Base-by-base conservation (phyloP, 2,888 invertebrate genomes). In the Thera britannica region DNA sequence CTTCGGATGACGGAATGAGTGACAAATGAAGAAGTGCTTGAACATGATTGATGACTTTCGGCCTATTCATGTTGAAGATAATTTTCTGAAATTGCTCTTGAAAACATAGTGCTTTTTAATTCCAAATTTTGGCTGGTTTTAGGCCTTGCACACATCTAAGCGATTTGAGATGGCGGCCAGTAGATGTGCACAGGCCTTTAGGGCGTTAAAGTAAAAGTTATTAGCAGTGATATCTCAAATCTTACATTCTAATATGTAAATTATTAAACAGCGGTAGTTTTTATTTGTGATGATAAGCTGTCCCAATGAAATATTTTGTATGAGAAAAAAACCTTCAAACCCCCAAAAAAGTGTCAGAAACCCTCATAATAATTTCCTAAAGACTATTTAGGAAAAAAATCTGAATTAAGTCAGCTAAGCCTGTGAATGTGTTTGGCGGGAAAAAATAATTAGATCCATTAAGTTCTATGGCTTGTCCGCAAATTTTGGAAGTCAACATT, bases 1-100 rank as follows among this genome's bases (percentile, higher is more conserved):
- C 79, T 85, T 82, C 76, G 81, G 77, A 75, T 80, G 80, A 82
- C 81, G 80, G 81, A 83, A 82, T 83, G 81, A 83, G 84, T 87
- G 90, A 90, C 90, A 90, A 91, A 90, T 90, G 89, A 86, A 85
- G 87, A 84, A 86, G 82, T 85, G 86, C 84, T 79, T 78, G 76
- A 79, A 77, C 71, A 76, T 88, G 90, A 90, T 90, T 89, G 87
- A 90, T 89, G 86, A 75, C 74, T 74, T 73, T 65, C 75, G 82
- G 80, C 78, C 75, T 77, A 77, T 75, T 77, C 71, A 71, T 75
- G 72, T 75, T 67, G 36, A 72, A 61, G 69, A 75, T 74, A 72
- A 71, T 72, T 56, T 66, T 46, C 63, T 41, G 52, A 36, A 59
- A 44, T 58, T 58, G 8, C 36, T 58, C 6, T 51, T 41, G 49